Evolutionary conservation across 2,888 invertebrate species (phyloP).

Genomic region (Hermodice carunculata): DNA sequence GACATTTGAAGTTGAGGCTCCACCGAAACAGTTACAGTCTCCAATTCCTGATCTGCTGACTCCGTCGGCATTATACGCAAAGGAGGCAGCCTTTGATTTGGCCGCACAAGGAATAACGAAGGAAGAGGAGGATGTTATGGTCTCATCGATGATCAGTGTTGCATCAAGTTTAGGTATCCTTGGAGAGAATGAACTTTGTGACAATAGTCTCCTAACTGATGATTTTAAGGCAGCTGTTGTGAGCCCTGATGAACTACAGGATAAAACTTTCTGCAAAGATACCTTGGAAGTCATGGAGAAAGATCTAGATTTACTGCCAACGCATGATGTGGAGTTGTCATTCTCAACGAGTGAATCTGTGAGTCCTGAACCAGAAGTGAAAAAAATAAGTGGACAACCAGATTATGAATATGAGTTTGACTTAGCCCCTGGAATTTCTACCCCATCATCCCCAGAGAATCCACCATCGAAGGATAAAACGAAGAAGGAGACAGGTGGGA

Average conservation of each 20-base stretch:
- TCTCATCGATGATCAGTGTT: slow-evolving; percentile 15
- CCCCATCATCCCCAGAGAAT: too few relatives aligned
- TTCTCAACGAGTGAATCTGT: slow-evolving; percentile 14
- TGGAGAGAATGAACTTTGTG: slow-evolving; percentile 18
- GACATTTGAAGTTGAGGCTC: neutral
- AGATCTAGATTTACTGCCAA: slow-evolving; percentile 41
- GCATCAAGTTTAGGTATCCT: slow-evolving; percentile 33
- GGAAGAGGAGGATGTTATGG: slow-evolving; percentile 5
- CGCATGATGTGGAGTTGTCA: slow-evolving; percentile 36
- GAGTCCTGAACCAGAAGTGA: slow-evolving; percentile 26
- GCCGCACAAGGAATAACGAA: slow-evolving; percentile 17
- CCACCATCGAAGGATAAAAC: too few relatives aligned
- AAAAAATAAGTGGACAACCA: neutral
- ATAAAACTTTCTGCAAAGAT: slow-evolving; percentile 9
- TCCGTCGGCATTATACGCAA: neutral
- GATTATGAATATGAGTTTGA: too few relatives aligned
- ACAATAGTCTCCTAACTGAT: slow-evolving; percentile 14
- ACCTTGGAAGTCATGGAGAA: slow-evolving; percentile 21
- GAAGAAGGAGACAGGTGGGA: too few relatives aligned
- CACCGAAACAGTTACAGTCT: neutral
- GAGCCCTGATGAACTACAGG: neutral
- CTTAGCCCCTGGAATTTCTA: too few relatives aligned
- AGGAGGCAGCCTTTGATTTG: neutral
- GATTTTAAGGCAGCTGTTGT: neutral
- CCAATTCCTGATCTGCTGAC: slow-evolving; percentile 6